These are phyloP conservation scores for Pyrgus malvae DNA, from an alignment of 2,888 invertebrate species.

Conservation along the genomic window DNA sequence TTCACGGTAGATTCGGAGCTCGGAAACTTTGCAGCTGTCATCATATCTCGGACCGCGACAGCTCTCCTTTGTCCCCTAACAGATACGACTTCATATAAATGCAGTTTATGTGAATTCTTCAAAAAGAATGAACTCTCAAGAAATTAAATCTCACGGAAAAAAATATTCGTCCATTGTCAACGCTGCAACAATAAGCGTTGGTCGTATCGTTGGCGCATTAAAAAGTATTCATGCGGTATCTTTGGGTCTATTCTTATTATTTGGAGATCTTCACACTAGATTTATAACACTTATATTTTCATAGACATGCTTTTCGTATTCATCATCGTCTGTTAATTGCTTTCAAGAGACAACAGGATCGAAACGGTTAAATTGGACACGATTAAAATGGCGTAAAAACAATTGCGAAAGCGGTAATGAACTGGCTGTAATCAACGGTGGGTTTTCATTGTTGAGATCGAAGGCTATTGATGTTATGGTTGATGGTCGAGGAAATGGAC, in stretches of 20 bases:
- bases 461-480: slow-evolving; percentile 59
- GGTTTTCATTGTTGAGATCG: slow-evolving; percentile 59
- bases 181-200: slow-evolving; percentile 65
- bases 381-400: slow-evolving; percentile 67
- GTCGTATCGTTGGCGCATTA: slow-evolving; percentile 81
- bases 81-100: slow-evolving; percentile 80
- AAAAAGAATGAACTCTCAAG: slow-evolving; percentile 71
- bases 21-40: slow-evolving; percentile 73
- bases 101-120: slow-evolving; percentile 76
- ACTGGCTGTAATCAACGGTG: slow-evolving; percentile 52
- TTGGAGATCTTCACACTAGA: slow-evolving; percentile 71
- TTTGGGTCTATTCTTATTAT: slow-evolving; percentile 61
- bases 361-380: slow-evolving; percentile 19
- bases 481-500: slow-evolving; percentile 56
- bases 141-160: slow-evolving; percentile 65
- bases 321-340: too few species aligned
- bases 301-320: neutral
- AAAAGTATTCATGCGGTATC: slow-evolving; percentile 81
- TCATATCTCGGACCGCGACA: slow-evolving; percentile 66
- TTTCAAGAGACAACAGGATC: neutral
- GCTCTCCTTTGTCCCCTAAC: slow-evolving; percentile 62
- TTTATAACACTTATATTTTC: neutral
- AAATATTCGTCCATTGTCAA: slow-evolving; percentile 64
- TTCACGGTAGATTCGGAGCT: slow-evolving; percentile 68
- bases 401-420: slow-evolving; percentile 74